Base-by-base conservation (phyloP, 2,888 invertebrate species). In the Metalampra italica region DNA sequence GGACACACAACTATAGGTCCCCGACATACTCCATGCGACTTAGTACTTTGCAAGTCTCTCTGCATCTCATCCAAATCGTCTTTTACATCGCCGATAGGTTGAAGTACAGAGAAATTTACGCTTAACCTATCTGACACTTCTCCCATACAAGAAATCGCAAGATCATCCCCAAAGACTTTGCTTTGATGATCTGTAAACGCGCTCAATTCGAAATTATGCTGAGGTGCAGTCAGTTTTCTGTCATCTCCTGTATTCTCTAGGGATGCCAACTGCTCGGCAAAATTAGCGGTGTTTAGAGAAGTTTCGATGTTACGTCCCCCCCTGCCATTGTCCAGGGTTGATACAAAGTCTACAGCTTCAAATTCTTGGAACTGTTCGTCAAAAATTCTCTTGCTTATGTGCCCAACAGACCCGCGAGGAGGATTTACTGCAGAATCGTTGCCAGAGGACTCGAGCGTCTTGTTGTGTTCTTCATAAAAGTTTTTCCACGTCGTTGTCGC, bases 401-500 rank as follows among this genome's bases (percentile, higher is more conserved):
- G 83, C 0, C 71, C 75, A 15, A 84, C 60, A 0, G 76, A 60
- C 29, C 65, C 74, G 1, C 67, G 68, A 0, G 64, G 55, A 0
- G 64, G 59, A 32, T 79, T 71, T 0, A 57, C 64, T 0, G 59
- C 75, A 0, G 77, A 73, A 11, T 87, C 86, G 50, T 85, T 85
- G 4, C 72, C 76, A 0, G 86, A 87, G 0, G 77, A 78, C 54
- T 89, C 89, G 14, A 82, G 51, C 0, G 85, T 80, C 43, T 82
- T 84, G 49, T 89, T 87, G 50, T 87, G 86, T 39, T 88, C 82
- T 51, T 85, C 89, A 38, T 89, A 89, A 45, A 87, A 77, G 49
- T 80, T 86, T 57, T 82, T 85, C 89, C 88, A 89, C 15, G 89
- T 85, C 1, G 85, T 88, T 3, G 88, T 87, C 0, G 77, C 87